A percentile compares a stretch with the other conserved stretches of the same genome.
These are phyloP conservation scores for Danionella cerebrum DNA, from an alignment of 2,113 vertebrate genomes.

Conservation along the genomic window DNA sequence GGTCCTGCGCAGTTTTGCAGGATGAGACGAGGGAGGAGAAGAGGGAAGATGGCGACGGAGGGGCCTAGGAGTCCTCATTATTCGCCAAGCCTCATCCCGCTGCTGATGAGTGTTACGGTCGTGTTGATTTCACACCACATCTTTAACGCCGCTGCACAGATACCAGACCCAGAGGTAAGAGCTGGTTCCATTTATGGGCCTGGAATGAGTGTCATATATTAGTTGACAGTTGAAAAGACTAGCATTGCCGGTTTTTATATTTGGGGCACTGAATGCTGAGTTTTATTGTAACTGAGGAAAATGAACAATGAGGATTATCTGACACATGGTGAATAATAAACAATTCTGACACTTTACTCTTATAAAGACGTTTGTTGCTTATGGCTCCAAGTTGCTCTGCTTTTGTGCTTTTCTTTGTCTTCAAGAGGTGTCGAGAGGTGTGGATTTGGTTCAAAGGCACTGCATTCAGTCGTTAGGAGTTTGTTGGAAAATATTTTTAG, in stretches of 20 bases:
- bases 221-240: neutral
- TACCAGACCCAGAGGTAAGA: constrained; percentile 73
- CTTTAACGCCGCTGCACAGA: constrained; percentile 59
- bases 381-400: no score
- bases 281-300: no score
- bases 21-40: constrained; percentile 20
- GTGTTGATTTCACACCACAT: constrained; percentile 60
- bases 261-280: no score
- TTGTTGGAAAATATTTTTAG: no score
- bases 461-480: no score
- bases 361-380: no score
- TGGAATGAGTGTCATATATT: neutral
- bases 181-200: neutral
- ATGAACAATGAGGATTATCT: no score
- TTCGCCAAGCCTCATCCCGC: constrained; percentile 37
- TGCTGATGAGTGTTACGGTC: constrained; percentile 49
- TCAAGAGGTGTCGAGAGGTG: no score
- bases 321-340: no score
- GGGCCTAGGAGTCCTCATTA: constrained; percentile 48
- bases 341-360: no score
- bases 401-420: no score
- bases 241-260: neutral
- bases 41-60: constrained; percentile 56
- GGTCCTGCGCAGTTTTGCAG: constrained; percentile 49
- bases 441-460: no score